A percentile compares a stretch with the other conserved stretches of the same genome.
Evolutionary conservation across 2,797 vertebrate genomes (phyloP).

Genomic region (Cyclura pinguis): DNA sequence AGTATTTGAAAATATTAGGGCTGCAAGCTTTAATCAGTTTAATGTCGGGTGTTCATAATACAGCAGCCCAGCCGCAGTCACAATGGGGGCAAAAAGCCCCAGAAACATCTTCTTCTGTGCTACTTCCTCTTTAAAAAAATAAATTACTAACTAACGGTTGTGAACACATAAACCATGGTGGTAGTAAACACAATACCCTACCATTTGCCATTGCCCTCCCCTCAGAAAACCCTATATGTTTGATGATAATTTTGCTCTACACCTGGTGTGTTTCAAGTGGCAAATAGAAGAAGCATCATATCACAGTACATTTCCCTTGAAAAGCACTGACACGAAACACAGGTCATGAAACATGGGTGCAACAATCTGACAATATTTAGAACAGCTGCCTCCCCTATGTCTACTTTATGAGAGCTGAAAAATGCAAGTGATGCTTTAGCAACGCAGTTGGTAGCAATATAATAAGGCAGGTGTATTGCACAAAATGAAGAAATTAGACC

Average conservation of each 20-base stretch:
- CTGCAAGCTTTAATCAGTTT: slow-evolving; percentile 20
- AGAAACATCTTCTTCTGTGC: background rate
- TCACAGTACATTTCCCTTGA: slow-evolving; percentile 12
- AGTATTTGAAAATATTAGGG: slow-evolving; percentile 1
- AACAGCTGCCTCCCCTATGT: slow-evolving; percentile 10
- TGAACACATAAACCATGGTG: background rate
- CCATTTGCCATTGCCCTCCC: background rate
- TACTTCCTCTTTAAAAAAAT: background rate
- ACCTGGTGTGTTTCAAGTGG: background rate
- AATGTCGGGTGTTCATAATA: background rate
- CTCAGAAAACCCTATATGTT: background rate
- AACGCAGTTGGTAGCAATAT: background rate
- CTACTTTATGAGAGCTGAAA: slow-evolving; percentile 18
- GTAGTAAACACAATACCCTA: background rate
- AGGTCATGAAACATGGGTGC: background rate
- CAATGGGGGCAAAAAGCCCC: background rate
- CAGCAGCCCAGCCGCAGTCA: background rate
- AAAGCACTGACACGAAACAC: background rate
- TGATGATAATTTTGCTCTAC: background rate
- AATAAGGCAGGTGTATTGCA: slow-evolving; percentile 19
- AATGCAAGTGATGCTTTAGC: background rate
- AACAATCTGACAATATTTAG: slow-evolving; percentile 12
- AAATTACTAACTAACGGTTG: background rate
- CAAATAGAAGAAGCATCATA: slow-evolving; percentile 1
- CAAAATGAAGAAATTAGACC: slow-evolving; percentile 10